Evolutionary conservation across 2,888 invertebrate genomes (phyloP).

Genomic region (Calephelis perditalis): DNA sequence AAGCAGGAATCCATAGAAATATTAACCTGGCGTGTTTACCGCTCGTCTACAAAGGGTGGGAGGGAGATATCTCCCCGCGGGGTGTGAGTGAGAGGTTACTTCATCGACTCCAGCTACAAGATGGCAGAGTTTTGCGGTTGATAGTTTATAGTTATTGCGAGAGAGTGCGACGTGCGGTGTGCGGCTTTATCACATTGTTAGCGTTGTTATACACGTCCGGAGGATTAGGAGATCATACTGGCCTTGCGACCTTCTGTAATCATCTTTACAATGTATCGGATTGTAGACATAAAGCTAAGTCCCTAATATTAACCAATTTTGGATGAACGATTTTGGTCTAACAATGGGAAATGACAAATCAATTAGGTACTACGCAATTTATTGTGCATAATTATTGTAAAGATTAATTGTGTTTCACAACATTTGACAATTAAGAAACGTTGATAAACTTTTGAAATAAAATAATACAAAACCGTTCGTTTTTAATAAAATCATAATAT

Average conservation of each 20-base stretch:
- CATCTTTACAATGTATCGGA: conserved; percentile 45
- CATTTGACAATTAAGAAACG: too few species aligned
- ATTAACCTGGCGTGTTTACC: conserved; percentile 37
- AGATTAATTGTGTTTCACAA: too few species aligned
- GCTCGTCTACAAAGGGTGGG: conserved; percentile 48
- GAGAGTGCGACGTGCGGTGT: conserved; percentile 66
- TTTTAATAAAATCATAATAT: too few species aligned
- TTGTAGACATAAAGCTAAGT: conserved; percentile 17
- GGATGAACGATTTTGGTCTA: too few species aligned
- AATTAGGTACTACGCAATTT: too few species aligned
- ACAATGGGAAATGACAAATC: too few species aligned
- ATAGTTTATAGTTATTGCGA: conserved; percentile 78
- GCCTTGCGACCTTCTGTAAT: conserved; percentile 51
- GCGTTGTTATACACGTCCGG: conserved; percentile 69
- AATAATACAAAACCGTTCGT: too few species aligned
- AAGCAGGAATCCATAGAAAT: conserved; percentile 33
- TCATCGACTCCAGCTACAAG: conserved; percentile 70
- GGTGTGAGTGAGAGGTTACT: conserved; percentile 63
- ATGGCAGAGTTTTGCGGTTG: conserved; percentile 77
- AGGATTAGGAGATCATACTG: conserved; percentile 67
- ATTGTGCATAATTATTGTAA: too few species aligned
- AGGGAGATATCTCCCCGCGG: conserved; percentile 44
- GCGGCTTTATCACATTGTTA: conserved; percentile 76
- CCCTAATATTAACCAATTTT: too few species aligned
- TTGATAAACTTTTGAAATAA: too few species aligned